Base-by-base conservation (phyloP, 2,797 vertebrate genomes). In the Luscinia megarhynchos region DNA sequence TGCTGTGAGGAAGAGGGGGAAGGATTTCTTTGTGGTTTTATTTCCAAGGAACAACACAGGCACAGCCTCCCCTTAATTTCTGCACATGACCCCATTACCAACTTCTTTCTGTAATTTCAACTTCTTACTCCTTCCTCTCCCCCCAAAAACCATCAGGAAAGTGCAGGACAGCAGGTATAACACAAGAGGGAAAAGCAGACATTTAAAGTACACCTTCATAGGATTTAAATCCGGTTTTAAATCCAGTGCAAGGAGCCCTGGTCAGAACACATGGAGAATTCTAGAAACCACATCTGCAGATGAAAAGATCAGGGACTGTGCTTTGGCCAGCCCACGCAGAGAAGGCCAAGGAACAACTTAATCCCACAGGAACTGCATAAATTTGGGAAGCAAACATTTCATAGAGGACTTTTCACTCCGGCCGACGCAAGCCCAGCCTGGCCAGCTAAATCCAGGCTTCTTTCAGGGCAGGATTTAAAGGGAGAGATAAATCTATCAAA, bases 151-250 rank as follows among this genome's bases (percentile, higher is more conserved):
- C 6, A 19, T 17, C 7, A 68, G 45, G 43, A 54, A 20, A 0
- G 6, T 10, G 29, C 26, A 74, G 45, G 45, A 46, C 45, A 46
- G 45, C 45, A 46, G 41, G 15, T 17, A 21, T 3, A 45, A 21
- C 0, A 14, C 0, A 21, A 24, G 18, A 32, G 53, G 16, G 57
- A 38, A 55, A 53, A 40, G 6, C 51, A 80, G 36, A 12, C 16
- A 3, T 1, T 30, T 0, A 4, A 58, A 58, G 11, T 1, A 30
- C 15, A 4, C 16, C 46, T 62, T 3, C 4, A 0, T 0, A 1
- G 0, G 27, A 22, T 16, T 34, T 9, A 4, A 53, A 18, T 4
- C 32, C 3, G 3, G 20, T 45, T 40, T 70, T 58, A 15, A 41
- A 14, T 0, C 18, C 34, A n/a, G 79, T 0, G 19, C 38, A n/a